phyloP scores from a whole-genome alignment of 2,888 invertebrate species.

The Dusona sp. region DNA sequence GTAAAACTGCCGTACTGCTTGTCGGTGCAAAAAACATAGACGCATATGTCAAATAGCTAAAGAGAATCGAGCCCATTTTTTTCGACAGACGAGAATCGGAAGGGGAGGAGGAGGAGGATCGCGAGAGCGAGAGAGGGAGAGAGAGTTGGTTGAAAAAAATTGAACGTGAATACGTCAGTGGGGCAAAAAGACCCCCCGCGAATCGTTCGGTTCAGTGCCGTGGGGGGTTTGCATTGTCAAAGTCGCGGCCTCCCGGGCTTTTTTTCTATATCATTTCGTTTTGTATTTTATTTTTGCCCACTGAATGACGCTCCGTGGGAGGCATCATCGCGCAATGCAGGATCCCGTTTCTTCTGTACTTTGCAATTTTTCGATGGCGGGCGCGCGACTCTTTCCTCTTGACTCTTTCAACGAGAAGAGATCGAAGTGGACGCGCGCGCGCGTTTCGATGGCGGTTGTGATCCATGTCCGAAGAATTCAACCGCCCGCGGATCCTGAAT shows the following conservation, averaged over 20 bases:
- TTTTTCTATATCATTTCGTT: constrained; percentile 40
- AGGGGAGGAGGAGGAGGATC: constrained; percentile 31
- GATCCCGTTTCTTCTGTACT: constrained; percentile 66
- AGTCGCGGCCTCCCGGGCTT: constrained; percentile 78
- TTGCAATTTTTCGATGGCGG: constrained; percentile 80
- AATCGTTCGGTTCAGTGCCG: constrained; percentile 72
- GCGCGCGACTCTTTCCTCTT: constrained; percentile 73
- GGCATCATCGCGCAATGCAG: constrained; percentile 80
- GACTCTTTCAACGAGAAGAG: constrained; percentile 62
- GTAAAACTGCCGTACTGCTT: neutral
- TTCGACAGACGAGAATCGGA: constrained; percentile 6
- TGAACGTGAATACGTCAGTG: constrained; percentile 74
- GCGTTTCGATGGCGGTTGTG: constrained; percentile 63
- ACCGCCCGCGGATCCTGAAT: constrained; percentile 72
- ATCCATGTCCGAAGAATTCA: constrained; percentile 77
- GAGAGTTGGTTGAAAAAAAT: constrained; percentile 49
- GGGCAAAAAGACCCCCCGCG: constrained; percentile 81
- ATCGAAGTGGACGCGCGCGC: constrained; percentile 30
- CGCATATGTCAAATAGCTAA: constrained; percentile 10
- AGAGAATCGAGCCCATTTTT: constrained; percentile 5
- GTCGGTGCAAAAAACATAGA: neutral
- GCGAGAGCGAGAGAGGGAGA: constrained; percentile 25
- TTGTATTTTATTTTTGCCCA: constrained; percentile 70
- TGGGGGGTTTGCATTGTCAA: constrained; percentile 82
- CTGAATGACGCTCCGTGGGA: constrained; percentile 82